Conservation (phyloP, 1,140 invertebrate genomes). For the Palaemon carinicauda region DNA sequence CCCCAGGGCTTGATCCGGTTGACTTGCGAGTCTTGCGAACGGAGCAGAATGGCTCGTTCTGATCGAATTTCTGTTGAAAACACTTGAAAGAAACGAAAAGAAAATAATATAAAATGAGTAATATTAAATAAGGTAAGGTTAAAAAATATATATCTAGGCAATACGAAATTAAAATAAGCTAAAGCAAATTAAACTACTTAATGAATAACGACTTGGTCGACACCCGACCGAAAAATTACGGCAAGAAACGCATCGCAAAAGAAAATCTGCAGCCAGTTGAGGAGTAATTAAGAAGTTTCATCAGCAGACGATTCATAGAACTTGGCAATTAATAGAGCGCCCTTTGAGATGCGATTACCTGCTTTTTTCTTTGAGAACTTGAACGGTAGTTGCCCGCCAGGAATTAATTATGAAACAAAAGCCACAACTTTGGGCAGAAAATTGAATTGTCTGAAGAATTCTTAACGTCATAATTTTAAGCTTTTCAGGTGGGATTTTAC, state of each 20-base stretch:
- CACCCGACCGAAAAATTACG: not conserved
- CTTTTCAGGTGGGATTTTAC: too few species aligned
- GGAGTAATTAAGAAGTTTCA: conserved; percentile 43
- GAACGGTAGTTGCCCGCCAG: conserved; percentile 6
- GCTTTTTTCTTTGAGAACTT: conserved; percentile 32
- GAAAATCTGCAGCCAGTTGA: not conserved
- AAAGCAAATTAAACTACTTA: too few species aligned
- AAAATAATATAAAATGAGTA: too few species aligned
- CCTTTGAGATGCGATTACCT: conserved; percentile 44
- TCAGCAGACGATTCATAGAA: conserved; percentile 34
- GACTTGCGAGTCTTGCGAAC: not conserved
- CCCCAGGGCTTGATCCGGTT: not conserved
- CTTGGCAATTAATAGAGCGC: conserved; percentile 41
- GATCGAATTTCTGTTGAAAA: too few species aligned
- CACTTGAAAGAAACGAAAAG: too few species aligned
- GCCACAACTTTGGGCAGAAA: not conserved
- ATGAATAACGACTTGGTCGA: too few species aligned
- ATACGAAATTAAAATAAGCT: too few species aligned
- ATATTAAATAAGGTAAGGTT: too few species aligned
- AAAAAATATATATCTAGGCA: too few species aligned
- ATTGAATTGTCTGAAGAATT: not conserved
- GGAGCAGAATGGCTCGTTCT: not conserved
- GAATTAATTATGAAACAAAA: conserved; percentile 45
- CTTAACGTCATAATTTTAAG: too few species aligned
- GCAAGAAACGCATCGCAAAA: not conserved